These are phyloP conservation scores for Lamellibrachia satsuma DNA, from an alignment of 2,888 invertebrate species.

Conservation along the genomic window DNA sequence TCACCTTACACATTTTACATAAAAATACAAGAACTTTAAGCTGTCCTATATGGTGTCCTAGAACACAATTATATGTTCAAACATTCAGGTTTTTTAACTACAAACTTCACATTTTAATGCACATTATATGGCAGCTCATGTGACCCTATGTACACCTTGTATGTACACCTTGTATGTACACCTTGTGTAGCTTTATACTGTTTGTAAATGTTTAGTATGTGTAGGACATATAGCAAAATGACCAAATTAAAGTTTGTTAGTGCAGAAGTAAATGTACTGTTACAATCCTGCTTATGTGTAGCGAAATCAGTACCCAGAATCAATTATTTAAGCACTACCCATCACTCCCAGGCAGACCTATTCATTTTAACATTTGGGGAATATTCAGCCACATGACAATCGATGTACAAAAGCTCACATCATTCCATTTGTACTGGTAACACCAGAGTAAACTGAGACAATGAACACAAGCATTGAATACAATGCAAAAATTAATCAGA, in stretches of 20 bases:
- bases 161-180: background rate
- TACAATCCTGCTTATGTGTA: background rate
- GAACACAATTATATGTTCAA: no score
- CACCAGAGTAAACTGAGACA: no score
- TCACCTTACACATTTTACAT: background rate
- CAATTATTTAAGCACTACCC: background rate
- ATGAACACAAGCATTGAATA: no score
- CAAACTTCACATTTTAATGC: background rate
- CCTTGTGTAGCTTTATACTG: background rate
- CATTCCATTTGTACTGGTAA: background rate
- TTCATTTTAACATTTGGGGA: background rate
- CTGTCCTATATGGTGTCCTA: no score
- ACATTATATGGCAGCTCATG: background rate
- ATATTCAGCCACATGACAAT: background rate
- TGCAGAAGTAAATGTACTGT: background rate
- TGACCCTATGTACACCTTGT: background rate
- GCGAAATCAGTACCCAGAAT: background rate
- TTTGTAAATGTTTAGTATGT: background rate
- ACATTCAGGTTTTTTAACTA: background rate
- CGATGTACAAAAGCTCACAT: background rate
- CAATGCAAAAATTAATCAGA: no score
- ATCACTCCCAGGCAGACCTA: background rate
- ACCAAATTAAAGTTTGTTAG: background rate
- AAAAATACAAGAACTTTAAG: background rate
- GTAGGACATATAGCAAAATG: background rate